These are phyloP conservation scores for Scytalopus superciliaris DNA, from an alignment of 2,113 vertebrate species.

Conservation along the genomic window DNA sequence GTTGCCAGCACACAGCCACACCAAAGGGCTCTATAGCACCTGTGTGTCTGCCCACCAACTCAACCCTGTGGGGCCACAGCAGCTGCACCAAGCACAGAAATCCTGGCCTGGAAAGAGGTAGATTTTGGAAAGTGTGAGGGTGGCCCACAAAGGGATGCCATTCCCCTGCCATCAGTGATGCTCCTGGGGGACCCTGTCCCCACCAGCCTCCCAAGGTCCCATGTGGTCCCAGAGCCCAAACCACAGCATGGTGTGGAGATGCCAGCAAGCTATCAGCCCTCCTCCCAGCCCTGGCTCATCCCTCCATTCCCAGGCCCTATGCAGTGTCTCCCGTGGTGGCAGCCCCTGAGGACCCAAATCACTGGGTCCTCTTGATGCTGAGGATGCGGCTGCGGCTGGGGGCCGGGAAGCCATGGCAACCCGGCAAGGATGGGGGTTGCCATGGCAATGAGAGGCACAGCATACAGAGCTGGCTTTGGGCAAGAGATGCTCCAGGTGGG, in stretches of 20 bases:
- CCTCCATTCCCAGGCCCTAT: neutral
- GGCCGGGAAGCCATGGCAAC: slow-evolving; percentile 60
- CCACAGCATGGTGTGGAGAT: neutral
- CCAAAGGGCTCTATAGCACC: neutral
- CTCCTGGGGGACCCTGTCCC: neutral
- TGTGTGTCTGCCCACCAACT: rapidly evolving
- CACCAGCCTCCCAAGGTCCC: neutral
- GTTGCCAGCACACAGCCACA: rapidly evolving
- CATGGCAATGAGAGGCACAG: slow-evolving; percentile 27
- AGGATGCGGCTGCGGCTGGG: slow-evolving; percentile 23
- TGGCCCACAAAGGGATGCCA: neutral
- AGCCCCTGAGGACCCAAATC: neutral
- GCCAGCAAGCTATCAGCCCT: neutral
- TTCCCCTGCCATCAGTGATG: neutral
- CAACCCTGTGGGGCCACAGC: rapidly evolving
- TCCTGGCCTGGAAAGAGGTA: neutral
- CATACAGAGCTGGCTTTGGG: neutral
- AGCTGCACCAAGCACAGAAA: rapidly evolving
- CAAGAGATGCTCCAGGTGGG: slow-evolving; percentile 18
- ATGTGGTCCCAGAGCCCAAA: rapidly evolving
- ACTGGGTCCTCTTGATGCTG: neutral
- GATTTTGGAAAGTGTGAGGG: neutral
- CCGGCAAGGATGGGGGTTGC: slow-evolving; percentile 29
- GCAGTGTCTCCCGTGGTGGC: rapidly evolving
- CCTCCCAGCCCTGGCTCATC: rapidly evolving